Conservation (phyloP, 2,113 vertebrate species). For the Hirundichthys speculiger region DNA sequence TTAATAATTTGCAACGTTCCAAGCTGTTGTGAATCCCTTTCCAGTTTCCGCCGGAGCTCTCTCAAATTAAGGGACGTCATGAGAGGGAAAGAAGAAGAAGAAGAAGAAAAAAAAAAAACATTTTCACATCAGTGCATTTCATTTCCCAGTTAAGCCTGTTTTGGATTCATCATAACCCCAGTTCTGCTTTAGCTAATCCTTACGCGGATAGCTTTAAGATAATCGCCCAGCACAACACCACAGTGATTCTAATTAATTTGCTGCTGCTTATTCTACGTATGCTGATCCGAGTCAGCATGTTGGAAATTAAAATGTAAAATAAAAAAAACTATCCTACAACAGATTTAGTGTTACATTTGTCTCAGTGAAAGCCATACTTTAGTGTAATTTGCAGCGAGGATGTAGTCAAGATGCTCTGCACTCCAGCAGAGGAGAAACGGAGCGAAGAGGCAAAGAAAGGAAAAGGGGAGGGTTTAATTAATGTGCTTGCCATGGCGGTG, state of each 20-base stretch:
- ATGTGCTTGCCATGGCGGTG: slow-evolving; percentile 53
- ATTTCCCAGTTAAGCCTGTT: slow-evolving; percentile 56
- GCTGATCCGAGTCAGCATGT: slow-evolving; percentile 48
- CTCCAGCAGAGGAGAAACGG: slow-evolving; percentile 7
- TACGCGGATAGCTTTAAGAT: slow-evolving; percentile 64
- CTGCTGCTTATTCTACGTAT: slow-evolving; percentile 35
- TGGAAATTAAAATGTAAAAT: slow-evolving; percentile 25
- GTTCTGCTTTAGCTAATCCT: slow-evolving; percentile 61
- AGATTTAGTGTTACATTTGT: slow-evolving; percentile 5
- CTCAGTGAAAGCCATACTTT: not conserved
- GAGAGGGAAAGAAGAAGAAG: not conserved
- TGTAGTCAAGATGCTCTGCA: slow-evolving; percentile 1
- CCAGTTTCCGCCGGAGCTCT: slow-evolving; percentile 15
- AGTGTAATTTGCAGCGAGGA: slow-evolving; percentile 20
- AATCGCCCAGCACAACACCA: slow-evolving; percentile 53
- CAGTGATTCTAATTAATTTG: slow-evolving; percentile 65
- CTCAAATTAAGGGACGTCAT: slow-evolving; percentile 17
- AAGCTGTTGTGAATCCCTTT: slow-evolving; percentile 32
- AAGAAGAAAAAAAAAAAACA: not conserved
- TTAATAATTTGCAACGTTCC: slow-evolving; percentile 59
- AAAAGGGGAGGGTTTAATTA: slow-evolving; percentile 62
- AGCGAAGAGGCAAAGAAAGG: slow-evolving; percentile 6
- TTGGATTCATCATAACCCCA: slow-evolving; percentile 54
- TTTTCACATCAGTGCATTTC: slow-evolving; percentile 47
- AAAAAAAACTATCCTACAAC: not conserved